phyloP scores from a whole-genome alignment of 2,113 vertebrate species.

The Mobula birostris region DNA sequence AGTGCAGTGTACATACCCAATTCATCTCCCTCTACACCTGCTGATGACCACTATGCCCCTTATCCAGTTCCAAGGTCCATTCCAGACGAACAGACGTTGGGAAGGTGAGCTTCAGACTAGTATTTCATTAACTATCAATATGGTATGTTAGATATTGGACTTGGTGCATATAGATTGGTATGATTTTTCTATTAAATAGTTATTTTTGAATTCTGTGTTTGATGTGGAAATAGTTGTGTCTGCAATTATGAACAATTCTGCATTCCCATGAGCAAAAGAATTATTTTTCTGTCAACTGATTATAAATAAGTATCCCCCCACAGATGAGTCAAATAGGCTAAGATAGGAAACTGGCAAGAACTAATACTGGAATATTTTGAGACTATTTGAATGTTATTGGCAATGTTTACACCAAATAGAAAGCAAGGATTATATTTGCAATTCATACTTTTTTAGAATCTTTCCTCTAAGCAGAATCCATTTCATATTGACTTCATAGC shows the following conservation, averaged over 20 bases:
- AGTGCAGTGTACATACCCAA: slow-evolving; percentile 90
- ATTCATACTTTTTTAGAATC: not conserved
- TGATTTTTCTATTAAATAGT: not conserved
- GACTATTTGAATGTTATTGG: not conserved
- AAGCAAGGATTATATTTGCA: not conserved
- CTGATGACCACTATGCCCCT: slow-evolving; percentile 82
- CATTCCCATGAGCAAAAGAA: not conserved
- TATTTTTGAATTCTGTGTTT: not conserved
- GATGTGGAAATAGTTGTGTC: not conserved
- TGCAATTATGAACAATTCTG: not conserved
- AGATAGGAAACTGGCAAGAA: not conserved
- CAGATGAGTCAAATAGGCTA: not conserved
- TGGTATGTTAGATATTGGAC: not conserved
- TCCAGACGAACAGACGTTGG: slow-evolving; percentile 77
- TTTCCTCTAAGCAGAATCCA: not conserved
- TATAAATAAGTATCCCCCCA: not conserved
- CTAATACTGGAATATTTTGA: not conserved
- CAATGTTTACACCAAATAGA: not conserved
- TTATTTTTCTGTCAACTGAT: not conserved
- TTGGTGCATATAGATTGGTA: not conserved
- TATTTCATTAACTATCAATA: slow-evolving; percentile 33
- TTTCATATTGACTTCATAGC: not conserved
- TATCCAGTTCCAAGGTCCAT: slow-evolving; percentile 77
- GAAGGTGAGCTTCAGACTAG: slow-evolving; percentile 73
- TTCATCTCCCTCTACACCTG: slow-evolving; percentile 82